Evolutionary conservation across 2,113 vertebrate genomes (phyloP).

Genomic region (Clarias gariepinus): DNA sequence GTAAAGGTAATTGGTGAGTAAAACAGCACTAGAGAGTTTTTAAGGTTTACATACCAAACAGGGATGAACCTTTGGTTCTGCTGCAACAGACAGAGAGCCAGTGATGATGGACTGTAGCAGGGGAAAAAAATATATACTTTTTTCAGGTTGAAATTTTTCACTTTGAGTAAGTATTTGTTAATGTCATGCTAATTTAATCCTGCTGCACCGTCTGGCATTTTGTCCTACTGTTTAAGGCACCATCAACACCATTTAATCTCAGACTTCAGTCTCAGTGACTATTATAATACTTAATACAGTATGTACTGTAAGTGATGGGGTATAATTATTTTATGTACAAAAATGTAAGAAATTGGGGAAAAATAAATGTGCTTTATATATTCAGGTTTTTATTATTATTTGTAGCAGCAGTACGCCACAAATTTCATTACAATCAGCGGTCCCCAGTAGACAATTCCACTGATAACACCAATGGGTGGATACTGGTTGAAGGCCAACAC

Average conservation of each 20-base stretch:
- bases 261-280: neutral
- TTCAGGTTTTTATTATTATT: neutral
- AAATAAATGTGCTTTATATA: too few relatives aligned
- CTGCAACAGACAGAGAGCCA: conserved; percentile 20
- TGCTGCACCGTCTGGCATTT: neutral
- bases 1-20: neutral
- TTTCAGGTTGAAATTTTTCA: neutral
- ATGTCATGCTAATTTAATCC: neutral
- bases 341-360: too few relatives aligned
- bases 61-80: neutral
- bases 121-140: too few relatives aligned
- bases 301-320: too few relatives aligned
- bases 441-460: conserved; percentile 41
- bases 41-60: conserved; percentile 29
- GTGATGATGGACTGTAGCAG: too few relatives aligned
- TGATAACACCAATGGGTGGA: neutral
- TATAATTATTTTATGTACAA: too few relatives aligned
- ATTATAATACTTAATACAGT: neutral
- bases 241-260: neutral
- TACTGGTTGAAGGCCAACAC: neutral
- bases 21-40: neutral
- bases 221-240: neutral
- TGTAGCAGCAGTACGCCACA: too few relatives aligned
- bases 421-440: conserved; percentile 35
- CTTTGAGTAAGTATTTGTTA: neutral